Evolutionary conservation across 2,113 vertebrate genomes (phyloP).

Genomic region (Scomber scombrus): DNA sequence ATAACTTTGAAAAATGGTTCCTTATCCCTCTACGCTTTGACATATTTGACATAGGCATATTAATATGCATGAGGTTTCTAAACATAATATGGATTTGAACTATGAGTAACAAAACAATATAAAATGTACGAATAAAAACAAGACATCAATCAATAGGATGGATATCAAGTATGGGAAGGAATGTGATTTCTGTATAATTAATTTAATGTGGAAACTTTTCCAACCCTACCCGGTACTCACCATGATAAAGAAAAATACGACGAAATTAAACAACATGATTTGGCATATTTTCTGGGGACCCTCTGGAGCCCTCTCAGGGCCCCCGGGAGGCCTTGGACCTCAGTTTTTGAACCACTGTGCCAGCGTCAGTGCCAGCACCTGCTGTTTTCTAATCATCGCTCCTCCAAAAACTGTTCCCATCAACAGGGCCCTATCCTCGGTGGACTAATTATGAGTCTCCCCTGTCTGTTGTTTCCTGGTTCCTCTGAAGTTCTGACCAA

Average conservation of each 20-base stretch:
- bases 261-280: conserved; percentile 51
- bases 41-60: too few species aligned
- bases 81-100: not conserved
- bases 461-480: conserved; percentile 64
- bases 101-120: not conserved
- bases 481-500: conserved; percentile 73
- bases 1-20: too few species aligned
- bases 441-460: conserved; percentile 76
- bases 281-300: conserved; percentile 43
- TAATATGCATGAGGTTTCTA: not conserved
- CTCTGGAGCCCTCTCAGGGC: conserved; percentile 22
- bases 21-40: too few species aligned
- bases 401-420: conserved; percentile 48
- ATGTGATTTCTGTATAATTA: not conserved
- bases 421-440: conserved; percentile 67
- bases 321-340: conserved; percentile 43
- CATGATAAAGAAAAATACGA: conserved; percentile 15
- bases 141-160: not conserved
- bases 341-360: conserved; percentile 33
- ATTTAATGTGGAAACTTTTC: conserved; percentile 9
- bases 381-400: conserved; percentile 68
- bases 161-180: not conserved
- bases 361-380: conserved; percentile 50
- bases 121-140: not conserved
- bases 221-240: not conserved